A percentile compares a stretch with the other conserved stretches of the same genome.
Evolutionary conservation across 2,888 invertebrate species (phyloP).

Genomic region (Leucoptera coffeella): DNA sequence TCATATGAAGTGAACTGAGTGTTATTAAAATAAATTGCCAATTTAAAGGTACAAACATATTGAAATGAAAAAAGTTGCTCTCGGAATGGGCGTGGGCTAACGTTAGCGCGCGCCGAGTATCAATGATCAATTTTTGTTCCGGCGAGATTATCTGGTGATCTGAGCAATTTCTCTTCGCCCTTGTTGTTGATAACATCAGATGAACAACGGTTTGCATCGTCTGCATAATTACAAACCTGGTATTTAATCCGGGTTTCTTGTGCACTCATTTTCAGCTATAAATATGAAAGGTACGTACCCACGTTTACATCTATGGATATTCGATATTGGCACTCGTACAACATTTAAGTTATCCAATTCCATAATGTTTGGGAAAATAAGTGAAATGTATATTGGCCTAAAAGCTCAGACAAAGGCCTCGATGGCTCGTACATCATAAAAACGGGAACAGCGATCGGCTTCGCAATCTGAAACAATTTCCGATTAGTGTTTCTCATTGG

Average conservation of each 20-base stretch:
- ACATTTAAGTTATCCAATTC: too few species aligned
- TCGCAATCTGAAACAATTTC: conserved; percentile 51
- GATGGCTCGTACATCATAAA: conserved; percentile 19
- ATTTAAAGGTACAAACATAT: conserved; percentile 23
- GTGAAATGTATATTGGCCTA: too few species aligned
- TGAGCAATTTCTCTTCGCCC: conserved; percentile 49
- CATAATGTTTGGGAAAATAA: too few species aligned
- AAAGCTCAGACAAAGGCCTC: too few species aligned
- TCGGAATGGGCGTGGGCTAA: conserved; percentile 28
- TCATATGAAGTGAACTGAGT: too few species aligned
- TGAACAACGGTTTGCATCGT: conserved; percentile 47
- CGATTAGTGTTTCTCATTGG: conserved; percentile 49
- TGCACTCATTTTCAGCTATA: too few species aligned
- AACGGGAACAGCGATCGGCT: conserved; percentile 24
- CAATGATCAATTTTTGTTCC: conserved; percentile 49
- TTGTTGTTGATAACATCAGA: conserved; percentile 44
- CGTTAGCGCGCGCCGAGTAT: conserved; percentile 34
- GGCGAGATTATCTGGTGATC: conserved; percentile 50
- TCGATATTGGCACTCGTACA: too few species aligned
- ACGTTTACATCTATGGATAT: too few species aligned
- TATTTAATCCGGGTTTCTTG: too few species aligned
- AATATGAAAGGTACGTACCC: too few species aligned
- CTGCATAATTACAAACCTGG: conserved; percentile 44
- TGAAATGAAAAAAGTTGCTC: conserved; percentile 25
- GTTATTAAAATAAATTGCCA: conserved; percentile 27